A percentile compares a stretch with the other conserved stretches of the same genome.
Conservation (phyloP, 2,797 vertebrate species). For the Protonibea diacanthus region DNA sequence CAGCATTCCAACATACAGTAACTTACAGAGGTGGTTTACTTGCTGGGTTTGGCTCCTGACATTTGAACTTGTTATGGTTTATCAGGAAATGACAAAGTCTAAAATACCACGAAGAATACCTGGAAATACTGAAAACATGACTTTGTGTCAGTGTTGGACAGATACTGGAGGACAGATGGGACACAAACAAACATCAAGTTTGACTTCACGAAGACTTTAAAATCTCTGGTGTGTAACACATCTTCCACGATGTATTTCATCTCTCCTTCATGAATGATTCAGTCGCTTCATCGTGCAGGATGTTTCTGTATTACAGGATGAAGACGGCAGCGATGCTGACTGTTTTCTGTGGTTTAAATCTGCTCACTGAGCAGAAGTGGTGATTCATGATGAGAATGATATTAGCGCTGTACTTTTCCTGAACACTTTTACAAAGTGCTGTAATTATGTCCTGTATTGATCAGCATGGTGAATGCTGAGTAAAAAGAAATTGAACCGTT, state of each 20-base stretch:
- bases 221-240: no score
- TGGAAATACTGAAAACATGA: no score
- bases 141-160: no score
- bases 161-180: no score
- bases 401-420: background rate
- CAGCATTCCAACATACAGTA: no score
- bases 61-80: no score
- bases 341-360: conserved; percentile 10
- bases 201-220: no score
- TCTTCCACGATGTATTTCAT: conserved; percentile 7
- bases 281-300: conserved; percentile 6
- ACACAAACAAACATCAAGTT: no score
- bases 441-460: conserved; percentile 39
- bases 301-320: conserved; percentile 10
- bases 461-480: conserved; percentile 14
- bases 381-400: conserved; percentile 30
- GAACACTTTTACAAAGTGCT: conserved; percentile 31
- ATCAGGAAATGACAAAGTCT: no score
- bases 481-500: conserved; percentile 21
- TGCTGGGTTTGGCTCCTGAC: no score
- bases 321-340: conserved; percentile 4
- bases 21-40: no score
- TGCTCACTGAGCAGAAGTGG: conserved; percentile 4
- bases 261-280: conserved; percentile 35
- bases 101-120: no score